phyloP scores from a whole-genome alignment of 2,797 vertebrate genomes.

The Fratercula arctica region DNA sequence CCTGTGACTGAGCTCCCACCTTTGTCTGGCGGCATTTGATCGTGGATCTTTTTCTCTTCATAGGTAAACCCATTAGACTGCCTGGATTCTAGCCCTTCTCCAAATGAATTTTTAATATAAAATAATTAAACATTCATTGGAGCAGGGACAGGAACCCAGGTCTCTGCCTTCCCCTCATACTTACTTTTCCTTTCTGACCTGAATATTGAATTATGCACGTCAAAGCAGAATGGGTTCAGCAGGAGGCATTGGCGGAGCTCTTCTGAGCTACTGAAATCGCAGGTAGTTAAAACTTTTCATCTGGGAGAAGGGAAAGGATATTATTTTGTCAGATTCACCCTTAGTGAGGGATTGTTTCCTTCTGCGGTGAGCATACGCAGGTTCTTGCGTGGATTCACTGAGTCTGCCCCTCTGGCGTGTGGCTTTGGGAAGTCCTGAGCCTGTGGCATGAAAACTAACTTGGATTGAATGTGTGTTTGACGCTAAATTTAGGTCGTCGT shows the following conservation, averaged over 20 bases:
- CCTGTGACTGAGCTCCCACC: neutral
- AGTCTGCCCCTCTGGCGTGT: neutral
- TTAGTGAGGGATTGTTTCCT: neutral
- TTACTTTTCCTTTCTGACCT: slow-evolving; percentile 35
- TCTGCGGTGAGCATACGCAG: neutral
- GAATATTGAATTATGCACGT: slow-evolving; percentile 30
- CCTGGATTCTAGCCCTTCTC: slow-evolving; percentile 8
- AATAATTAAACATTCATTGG: slow-evolving; percentile 35
- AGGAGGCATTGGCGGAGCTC: neutral
- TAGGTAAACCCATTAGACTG: neutral
- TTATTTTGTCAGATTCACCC: neutral
- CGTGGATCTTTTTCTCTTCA: neutral
- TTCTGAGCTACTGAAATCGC: neutral
- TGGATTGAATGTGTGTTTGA: neutral
- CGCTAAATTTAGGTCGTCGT: neutral
- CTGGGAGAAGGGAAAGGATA: neutral
- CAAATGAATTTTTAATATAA: slow-evolving; percentile 52
- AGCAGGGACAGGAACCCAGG: neutral
- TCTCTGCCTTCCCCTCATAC: neutral
- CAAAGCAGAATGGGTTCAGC: neutral
- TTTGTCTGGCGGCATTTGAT: neutral
- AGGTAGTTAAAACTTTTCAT: neutral
- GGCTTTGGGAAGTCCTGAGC: neutral
- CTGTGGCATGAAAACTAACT: neutral
- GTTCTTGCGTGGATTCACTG: neutral